Conservation (phyloP, 2,797 vertebrate species). For the Myotis findleyi region DNA sequence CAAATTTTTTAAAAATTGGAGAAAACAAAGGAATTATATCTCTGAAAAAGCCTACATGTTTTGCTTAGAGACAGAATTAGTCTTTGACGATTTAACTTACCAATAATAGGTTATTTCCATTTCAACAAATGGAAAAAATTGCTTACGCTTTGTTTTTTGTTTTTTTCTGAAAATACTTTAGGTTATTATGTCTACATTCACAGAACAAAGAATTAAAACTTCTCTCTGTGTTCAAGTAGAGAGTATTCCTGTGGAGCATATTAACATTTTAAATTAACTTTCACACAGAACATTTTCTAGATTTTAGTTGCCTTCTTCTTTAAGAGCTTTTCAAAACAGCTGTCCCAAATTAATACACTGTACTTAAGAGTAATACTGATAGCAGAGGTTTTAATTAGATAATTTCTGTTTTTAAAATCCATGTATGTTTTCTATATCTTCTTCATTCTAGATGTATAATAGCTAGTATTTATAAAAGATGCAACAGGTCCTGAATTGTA, state of each 20-base stretch:
- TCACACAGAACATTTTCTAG: not conserved
- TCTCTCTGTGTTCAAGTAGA: not conserved
- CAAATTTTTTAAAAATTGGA: not conserved
- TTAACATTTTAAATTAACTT: slow-evolving; percentile 4
- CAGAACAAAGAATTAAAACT: not conserved
- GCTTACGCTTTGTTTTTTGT: not conserved
- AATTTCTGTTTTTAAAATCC: not conserved
- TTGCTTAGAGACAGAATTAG: not conserved
- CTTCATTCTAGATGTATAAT: not conserved
- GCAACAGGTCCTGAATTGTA: not conserved
- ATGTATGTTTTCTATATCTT: not conserved
- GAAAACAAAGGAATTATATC: not conserved
- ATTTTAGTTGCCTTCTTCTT: not conserved
- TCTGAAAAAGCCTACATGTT: not conserved
- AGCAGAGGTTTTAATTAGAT: not conserved
- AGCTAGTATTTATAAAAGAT: not conserved
- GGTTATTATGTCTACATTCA: not conserved
- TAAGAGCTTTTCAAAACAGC: not conserved
- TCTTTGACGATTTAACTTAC: not conserved
- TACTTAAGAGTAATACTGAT: not conserved
- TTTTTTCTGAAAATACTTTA: not conserved
- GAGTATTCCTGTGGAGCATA: not conserved
- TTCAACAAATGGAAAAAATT: not conserved
- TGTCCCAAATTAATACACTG: not conserved
- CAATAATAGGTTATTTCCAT: not conserved